Evolutionary conservation across 2,113 vertebrate genomes (phyloP).

Genomic region (Oncorhynchus clarkii): DNA sequence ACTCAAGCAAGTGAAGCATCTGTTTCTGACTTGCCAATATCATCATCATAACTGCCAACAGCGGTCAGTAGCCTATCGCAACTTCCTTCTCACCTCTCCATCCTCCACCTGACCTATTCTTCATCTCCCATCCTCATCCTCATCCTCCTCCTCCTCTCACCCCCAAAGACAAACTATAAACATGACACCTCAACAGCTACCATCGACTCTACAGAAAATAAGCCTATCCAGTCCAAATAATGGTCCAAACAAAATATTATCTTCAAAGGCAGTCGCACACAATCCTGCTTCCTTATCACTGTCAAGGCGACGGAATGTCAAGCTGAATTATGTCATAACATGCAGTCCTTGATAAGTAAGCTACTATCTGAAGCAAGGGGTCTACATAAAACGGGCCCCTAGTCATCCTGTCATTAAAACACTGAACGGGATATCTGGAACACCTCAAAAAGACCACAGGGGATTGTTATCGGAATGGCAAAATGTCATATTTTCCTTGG

Average conservation of each 20-base stretch:
- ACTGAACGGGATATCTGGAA: background rate
- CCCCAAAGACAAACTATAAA: background rate
- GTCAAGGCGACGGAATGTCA: background rate
- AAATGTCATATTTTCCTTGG: background rate
- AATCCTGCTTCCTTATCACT: background rate
- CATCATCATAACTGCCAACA: background rate
- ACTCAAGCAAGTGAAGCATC: background rate
- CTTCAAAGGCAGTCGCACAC: conserved; percentile 1
- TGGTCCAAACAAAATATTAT: conserved; percentile 1
- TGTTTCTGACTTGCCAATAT: background rate
- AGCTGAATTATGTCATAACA: background rate
- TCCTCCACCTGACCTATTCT: too few species aligned
- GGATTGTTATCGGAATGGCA: conserved; percentile 4
- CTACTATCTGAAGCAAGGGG: background rate
- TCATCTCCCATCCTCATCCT: too few species aligned
- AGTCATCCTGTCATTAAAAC: background rate
- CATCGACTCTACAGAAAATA: background rate
- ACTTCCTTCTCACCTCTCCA: background rate
- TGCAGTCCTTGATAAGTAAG: background rate
- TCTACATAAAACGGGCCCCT: background rate
- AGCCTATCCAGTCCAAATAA: background rate
- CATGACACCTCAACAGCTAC: background rate
- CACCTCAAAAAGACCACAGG: background rate
- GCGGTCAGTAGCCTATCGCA: background rate
- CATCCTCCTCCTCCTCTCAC: too few species aligned